Evolutionary conservation across 2,888 invertebrate species (phyloP).

Genomic region (Mythimna loreyi): DNA sequence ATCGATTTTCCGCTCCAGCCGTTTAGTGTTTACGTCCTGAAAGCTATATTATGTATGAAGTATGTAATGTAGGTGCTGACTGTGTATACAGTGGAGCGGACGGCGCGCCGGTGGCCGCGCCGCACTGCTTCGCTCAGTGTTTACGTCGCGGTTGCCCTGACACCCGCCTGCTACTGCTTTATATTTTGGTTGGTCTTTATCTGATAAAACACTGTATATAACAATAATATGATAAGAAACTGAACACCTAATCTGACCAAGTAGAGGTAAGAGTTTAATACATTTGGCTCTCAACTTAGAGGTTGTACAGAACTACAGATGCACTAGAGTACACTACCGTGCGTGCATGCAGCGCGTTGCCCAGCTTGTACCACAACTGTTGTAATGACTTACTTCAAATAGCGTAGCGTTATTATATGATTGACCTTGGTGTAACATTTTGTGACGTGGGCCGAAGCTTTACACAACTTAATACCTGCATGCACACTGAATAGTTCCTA

Average conservation of each 20-base stretch:
- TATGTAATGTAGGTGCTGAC: background rate
- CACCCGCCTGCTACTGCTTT: conserved; percentile 19
- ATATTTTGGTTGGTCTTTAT: background rate
- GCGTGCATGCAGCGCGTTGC: too few species aligned
- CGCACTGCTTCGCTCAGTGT: conserved; percentile 45
- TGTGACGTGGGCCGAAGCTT: background rate
- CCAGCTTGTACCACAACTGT: background rate
- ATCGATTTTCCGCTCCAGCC: conserved; percentile 46
- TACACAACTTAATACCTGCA: background rate
- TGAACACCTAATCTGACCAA: conserved; percentile 2
- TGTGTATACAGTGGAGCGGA: background rate
- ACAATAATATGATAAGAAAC: background rate
- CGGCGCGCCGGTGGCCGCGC: conserved; percentile 5
- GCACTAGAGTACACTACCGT: too few species aligned
- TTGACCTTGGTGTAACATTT: conserved; percentile 19
- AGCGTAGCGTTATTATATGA: conserved; percentile 3
- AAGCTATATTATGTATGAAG: conserved; percentile 2
- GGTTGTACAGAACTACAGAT: too few species aligned
- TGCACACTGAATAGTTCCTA: too few species aligned
- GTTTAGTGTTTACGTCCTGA: conserved; percentile 21
- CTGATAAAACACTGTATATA: too few species aligned
- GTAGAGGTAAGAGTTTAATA: background rate
- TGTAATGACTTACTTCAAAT: conserved; percentile 20
- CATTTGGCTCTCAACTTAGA: background rate
- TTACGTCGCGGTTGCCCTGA: conserved; percentile 54